Base-by-base conservation (phyloP, 2,797 vertebrate genomes). In the Myripristis jacobus region DNA sequence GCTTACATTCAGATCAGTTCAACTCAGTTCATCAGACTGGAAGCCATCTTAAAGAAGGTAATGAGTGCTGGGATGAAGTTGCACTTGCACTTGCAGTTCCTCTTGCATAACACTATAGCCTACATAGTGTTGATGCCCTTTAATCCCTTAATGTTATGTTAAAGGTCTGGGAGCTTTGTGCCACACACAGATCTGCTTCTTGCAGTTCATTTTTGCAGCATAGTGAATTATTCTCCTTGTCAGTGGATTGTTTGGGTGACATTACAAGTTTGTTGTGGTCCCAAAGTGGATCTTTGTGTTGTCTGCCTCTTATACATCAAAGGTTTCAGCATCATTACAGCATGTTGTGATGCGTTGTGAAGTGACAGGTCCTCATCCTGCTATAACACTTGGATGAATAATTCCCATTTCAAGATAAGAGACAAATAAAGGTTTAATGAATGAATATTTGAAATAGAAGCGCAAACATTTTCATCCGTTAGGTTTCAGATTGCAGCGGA, bases 371-470 rank as follows among this genome's bases (percentile, higher is more conserved):
- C 19, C 36, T 22, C 53, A 34, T 51, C 43, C 27, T 29, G 54
- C 55, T 18, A 27, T 22, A 60, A 80, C 53, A 25, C 18, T 60
- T 4, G 22, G 25, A 51, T 60, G 18, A 66, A 34, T 68, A 47
- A 73, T 73, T 71, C 61, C 56, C n/a, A 44, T 68, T 70, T 70
- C 0, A 24, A 71, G 58, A 76, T 43, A 73, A 61, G 64, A 73
- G 47, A 34, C 47, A 61, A 70, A 75, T 62, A 63, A 18, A 51
- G 66, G 34, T 66, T 70, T 71, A 75, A 75, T 64, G 53, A 68
- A 69, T 74, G 16, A 75, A 54, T 54, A 57, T 77, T 72, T 76
- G 36, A 65, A 75, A 70, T n/a, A 12, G 44, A 60, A 55, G 62
- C 27, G 54, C 6, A 61, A 61, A 31, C n/a, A 21, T 57, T 54